Percentiles rank a stretch among this genome's conserved stretches.
Conservation (phyloP, 2,888 invertebrate genomes). For the Schrankia costaestrigalis region DNA sequence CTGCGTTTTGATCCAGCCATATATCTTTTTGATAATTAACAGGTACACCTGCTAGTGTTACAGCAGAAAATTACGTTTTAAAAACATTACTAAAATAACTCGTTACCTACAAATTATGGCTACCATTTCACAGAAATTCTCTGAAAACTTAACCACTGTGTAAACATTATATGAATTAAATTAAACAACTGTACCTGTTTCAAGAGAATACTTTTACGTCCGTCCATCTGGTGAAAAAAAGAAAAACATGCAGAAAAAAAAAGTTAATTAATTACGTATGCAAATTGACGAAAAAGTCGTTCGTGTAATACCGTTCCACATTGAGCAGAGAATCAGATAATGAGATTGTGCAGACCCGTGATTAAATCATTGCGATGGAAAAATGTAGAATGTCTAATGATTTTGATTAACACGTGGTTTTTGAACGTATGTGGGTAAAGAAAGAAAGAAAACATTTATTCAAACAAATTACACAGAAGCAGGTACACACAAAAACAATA, state of each 20-base stretch:
- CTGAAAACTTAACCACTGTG: constrained; percentile 5
- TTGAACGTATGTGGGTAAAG: too few species aligned
- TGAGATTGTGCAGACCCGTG: constrained; percentile 65
- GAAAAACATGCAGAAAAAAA: constrained; percentile 52
- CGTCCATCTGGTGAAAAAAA: constrained; percentile 51
- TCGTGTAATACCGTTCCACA: constrained; percentile 11
- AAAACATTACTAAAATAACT: too few species aligned
- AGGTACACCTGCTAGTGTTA: too few species aligned
- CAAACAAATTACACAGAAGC: too few species aligned
- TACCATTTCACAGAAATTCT: too few species aligned
- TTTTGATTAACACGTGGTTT: constrained; percentile 32
- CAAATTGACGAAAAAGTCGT: constrained; percentile 73
- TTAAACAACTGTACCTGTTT: constrained; percentile 31
- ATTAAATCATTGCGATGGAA: constrained; percentile 66
- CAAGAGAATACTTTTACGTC: constrained; percentile 38
- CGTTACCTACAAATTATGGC: too few species aligned
- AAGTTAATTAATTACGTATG: constrained; percentile 78
- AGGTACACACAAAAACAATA: too few species aligned
- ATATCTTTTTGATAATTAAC: too few species aligned
- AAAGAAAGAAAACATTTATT: too few species aligned
- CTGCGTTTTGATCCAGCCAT: too few species aligned
- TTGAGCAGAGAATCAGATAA: constrained; percentile 58
- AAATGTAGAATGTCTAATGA: constrained; percentile 44
- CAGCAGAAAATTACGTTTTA: too few species aligned
- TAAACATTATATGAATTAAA: constrained; percentile 23